These are phyloP conservation scores for Pelodytes ibericus DNA, from an alignment of 2,797 vertebrate genomes.

Conservation along the genomic window DNA sequence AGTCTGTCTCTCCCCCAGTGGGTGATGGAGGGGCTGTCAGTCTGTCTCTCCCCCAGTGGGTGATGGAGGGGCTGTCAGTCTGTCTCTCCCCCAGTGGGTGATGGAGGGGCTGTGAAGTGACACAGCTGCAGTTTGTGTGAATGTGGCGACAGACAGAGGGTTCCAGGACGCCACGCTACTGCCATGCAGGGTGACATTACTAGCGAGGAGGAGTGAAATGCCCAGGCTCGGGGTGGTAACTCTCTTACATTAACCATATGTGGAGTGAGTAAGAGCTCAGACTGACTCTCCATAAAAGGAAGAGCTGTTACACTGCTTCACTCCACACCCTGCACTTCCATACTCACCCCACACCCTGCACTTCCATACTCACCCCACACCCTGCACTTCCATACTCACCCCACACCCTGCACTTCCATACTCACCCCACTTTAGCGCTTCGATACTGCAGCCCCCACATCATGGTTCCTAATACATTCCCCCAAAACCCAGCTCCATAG, in stretches of 20 bases:
- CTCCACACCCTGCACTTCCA: constrained; percentile 3
- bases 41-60: background rate
- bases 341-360: constrained; percentile 4
- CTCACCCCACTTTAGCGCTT: background rate
- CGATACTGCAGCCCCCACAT: background rate
- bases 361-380: background rate
- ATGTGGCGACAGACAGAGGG: background rate
- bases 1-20: background rate
- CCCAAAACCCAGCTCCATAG: background rate
- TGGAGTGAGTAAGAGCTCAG: constrained; percentile 27
- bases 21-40: background rate
- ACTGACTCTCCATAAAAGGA: constrained; percentile 48
- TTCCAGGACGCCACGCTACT: background rate
- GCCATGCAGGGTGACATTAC: background rate
- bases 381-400: background rate
- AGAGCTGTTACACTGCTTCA: constrained; percentile 36
- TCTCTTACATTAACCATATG: constrained; percentile 51
- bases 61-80: background rate
- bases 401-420: background rate
- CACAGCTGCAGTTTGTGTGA: too few species aligned
- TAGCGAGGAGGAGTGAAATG: constrained; percentile 44
- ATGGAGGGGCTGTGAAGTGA: background rate
- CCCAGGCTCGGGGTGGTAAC: constrained; percentile 14
- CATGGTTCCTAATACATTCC: background rate
- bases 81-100: background rate